Evolutionary conservation across 2,113 vertebrate species (phyloP).

Genomic region (Chamaea fasciata): DNA sequence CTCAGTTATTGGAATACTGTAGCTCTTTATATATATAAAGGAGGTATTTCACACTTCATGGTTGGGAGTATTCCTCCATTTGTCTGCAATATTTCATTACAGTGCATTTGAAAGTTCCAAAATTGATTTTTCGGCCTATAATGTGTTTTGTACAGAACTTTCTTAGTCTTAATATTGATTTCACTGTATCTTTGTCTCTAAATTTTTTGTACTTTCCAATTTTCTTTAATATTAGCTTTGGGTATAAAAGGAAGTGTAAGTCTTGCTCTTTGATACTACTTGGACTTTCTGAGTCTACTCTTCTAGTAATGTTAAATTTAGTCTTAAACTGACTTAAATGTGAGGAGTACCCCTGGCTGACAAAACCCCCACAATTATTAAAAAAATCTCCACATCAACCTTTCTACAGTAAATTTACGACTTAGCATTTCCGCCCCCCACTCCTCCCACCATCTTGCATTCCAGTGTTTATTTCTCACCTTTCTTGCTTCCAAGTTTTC

Average conservation of each 20-base stretch:
- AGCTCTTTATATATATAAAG: constrained; percentile 22
- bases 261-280: background rate
- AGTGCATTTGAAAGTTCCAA: constrained; percentile 19
- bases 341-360: background rate
- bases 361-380: rapidly evolving
- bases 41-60: constrained; percentile 39
- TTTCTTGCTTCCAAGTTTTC: background rate
- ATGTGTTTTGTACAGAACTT: constrained; percentile 33
- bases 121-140: constrained; percentile 48
- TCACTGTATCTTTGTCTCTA: background rate
- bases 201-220: constrained; percentile 3
- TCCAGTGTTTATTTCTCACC: background rate
- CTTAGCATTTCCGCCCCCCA: background rate
- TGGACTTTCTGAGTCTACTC: background rate
- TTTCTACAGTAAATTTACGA: background rate
- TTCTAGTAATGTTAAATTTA: background rate
- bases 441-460: background rate
- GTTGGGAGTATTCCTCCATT: constrained; percentile 19
- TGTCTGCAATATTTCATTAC: constrained; percentile 43
- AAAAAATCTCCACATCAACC: background rate
- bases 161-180: constrained; percentile 43
- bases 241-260: background rate
- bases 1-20: constrained; percentile 28
- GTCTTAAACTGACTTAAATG: background rate
- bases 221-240: constrained; percentile 33